Evolutionary conservation across 2,888 invertebrate species (phyloP).

Genomic region (Clistopyga incitator): DNA sequence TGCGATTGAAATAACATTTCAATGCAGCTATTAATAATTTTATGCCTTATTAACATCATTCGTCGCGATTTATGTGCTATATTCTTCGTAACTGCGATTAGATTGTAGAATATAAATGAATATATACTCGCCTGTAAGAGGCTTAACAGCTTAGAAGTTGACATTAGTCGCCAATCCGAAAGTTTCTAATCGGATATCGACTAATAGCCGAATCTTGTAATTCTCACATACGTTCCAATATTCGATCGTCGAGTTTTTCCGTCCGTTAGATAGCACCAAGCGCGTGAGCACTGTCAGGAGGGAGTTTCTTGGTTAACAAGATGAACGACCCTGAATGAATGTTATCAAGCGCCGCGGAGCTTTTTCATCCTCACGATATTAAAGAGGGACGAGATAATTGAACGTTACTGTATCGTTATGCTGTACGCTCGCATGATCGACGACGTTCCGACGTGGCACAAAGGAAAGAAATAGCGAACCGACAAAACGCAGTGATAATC

Average conservation of each 20-base stretch:
- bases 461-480: background rate
- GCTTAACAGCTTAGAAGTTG: too few relatives aligned
- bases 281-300: conserved; percentile 20
- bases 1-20: too few relatives aligned
- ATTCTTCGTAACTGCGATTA: too few relatives aligned
- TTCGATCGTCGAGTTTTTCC: conserved; percentile 30
- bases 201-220: too few relatives aligned
- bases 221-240: conserved; percentile 17
- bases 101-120: too few relatives aligned
- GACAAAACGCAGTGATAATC: conserved; percentile 33
- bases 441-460: conserved; percentile 22
- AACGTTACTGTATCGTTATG: conserved; percentile 54
- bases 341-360: conserved; percentile 52
- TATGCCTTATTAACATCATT: too few relatives aligned
- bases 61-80: too few relatives aligned
- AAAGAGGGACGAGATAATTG: conserved; percentile 57
- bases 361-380: conserved; percentile 31
- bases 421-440: conserved; percentile 30
- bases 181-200: too few relatives aligned
- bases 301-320: conserved; percentile 25
- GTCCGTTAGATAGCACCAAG: background rate
- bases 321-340: conserved; percentile 65
- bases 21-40: too few relatives aligned
- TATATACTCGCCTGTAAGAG: too few relatives aligned
- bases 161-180: too few relatives aligned